phyloP scores from a whole-genome alignment of 1,140 invertebrate species.

The Heterodera schachtii region DNA sequence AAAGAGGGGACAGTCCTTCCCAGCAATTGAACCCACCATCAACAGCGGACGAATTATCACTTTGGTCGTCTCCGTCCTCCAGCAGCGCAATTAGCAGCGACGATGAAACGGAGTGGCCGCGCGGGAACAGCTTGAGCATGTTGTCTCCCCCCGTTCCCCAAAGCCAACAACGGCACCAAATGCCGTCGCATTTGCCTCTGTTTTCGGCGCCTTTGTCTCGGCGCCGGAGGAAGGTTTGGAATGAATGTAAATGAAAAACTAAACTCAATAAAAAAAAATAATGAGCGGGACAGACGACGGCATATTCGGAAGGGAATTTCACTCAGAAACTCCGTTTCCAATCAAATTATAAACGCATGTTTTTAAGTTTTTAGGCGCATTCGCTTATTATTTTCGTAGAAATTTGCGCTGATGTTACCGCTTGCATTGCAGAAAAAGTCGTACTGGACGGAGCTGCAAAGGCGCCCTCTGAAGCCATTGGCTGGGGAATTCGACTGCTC shows the following conservation, averaged over 20 bases:
- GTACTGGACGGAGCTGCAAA: neutral
- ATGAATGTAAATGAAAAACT: neutral
- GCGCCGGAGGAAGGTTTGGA: neutral
- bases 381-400: conserved; percentile 17
- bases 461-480: neutral
- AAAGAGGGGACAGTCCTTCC: no score
- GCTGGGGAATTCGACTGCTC: neutral
- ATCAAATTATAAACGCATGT: no score
- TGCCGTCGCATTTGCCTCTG: neutral
- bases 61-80: no score
- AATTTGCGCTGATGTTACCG: neutral
- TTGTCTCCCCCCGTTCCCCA: neutral
- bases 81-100: no score
- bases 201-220: neutral
- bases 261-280: neutral
- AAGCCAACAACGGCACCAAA: neutral
- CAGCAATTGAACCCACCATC: no score
- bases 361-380: neutral
- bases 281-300: neutral
- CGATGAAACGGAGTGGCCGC: no score
- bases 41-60: no score
- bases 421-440: neutral
- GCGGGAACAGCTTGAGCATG: neutral
- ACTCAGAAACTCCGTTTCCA: no score
- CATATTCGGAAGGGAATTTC: no score